Percentiles rank a stretch among this genome's conserved stretches.
These are phyloP conservation scores for Epinotia brunnichana DNA, from an alignment of 2,888 invertebrate genomes.

Conservation along the genomic window DNA sequence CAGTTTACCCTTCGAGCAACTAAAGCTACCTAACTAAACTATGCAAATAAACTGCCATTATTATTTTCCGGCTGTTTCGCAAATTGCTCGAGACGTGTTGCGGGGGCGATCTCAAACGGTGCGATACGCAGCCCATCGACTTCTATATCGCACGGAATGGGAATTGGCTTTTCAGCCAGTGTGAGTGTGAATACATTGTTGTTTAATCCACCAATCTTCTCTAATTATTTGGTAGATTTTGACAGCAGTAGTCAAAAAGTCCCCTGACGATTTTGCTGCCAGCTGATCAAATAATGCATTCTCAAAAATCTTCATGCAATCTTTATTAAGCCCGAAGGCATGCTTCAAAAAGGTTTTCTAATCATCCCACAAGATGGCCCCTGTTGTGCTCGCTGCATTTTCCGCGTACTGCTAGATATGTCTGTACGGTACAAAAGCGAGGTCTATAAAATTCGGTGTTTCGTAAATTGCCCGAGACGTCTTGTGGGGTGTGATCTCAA, in stretches of 20 bases:
- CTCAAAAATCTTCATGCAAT: background rate
- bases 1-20: too few species aligned
- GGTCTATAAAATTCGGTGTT: conserved; percentile 14
- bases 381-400: background rate
- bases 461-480: conserved; percentile 13
- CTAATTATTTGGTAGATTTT: too few species aligned
- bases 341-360: background rate
- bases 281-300: background rate
- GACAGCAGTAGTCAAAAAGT: too few species aligned
- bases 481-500: background rate
- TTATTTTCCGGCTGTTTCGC: background rate
- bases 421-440: background rate
- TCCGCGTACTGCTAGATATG: conserved; percentile 1
- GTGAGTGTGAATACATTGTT: too few species aligned
- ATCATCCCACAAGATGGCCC: conserved; percentile 3
- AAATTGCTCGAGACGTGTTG: conserved; percentile 11
- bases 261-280: too few species aligned
- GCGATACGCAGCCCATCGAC: background rate
- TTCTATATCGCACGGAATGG: background rate
- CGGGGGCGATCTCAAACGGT: conserved; percentile 4
- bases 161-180: too few species aligned
- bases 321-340: background rate
- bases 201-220: too few species aligned
- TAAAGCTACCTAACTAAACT: too few species aligned
- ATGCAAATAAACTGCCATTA: too few species aligned